Conservation (phyloP, 2,113 vertebrate species). For the Labeo catla region DNA sequence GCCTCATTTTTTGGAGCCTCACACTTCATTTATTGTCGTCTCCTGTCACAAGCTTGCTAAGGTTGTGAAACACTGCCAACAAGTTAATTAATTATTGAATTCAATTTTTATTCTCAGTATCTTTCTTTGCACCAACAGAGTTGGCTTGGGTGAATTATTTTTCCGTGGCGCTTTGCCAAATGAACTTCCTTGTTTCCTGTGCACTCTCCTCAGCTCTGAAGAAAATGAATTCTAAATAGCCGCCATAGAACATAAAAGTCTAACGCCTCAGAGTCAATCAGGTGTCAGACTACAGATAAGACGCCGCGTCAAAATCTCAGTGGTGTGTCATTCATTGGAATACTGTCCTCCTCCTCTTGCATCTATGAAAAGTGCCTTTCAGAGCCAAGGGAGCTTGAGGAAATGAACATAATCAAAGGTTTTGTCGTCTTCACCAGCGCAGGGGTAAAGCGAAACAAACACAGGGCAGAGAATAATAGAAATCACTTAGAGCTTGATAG, state of each 20-base stretch:
- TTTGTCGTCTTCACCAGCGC: conserved; percentile 21
- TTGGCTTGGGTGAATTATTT: conserved; percentile 3
- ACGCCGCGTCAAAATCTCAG: conserved; percentile 41
- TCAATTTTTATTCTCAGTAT: conserved; percentile 13
- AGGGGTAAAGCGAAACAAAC: conserved; percentile 37
- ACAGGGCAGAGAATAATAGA: conserved; percentile 36
- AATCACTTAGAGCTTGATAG: conserved; percentile 19
- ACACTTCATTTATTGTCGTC: not conserved
- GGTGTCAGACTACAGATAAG: conserved; percentile 58
- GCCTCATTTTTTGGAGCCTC: not conserved
- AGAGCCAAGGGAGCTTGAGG: conserved; percentile 28
- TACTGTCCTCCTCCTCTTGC: conserved; percentile 44
- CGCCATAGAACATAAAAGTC: conserved; percentile 44
- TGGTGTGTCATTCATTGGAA: conserved; percentile 46
- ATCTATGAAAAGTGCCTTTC: conserved; percentile 31
- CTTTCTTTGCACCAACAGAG: not conserved
- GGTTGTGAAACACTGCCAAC: conserved; percentile 2
- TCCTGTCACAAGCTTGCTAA: conserved; percentile 1
- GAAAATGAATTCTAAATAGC: conserved; percentile 47
- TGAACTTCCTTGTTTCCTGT: conserved; percentile 18
- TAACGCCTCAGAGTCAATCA: conserved; percentile 54
- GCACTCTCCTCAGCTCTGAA: conserved; percentile 10
- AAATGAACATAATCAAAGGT: conserved; percentile 55
- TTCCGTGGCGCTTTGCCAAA: conserved; percentile 24
- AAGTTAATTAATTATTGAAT: conserved; percentile 43